These are phyloP conservation scores for Poicephalus meyeri DNA, from an alignment of 2,113 vertebrate genomes.

Conservation along the genomic window DNA sequence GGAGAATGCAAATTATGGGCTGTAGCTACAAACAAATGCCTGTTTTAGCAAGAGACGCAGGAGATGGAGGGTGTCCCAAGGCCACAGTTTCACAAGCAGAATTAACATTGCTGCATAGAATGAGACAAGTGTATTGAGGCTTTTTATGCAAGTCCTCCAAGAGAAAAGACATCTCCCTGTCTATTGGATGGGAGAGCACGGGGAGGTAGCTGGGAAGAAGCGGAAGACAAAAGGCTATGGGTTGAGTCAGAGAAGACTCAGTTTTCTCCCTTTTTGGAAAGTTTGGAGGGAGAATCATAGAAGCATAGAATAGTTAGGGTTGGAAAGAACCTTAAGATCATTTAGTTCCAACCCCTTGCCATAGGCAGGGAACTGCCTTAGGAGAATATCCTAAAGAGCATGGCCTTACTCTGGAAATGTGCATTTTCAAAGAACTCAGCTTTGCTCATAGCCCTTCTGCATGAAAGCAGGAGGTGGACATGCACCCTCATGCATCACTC, in stretches of 20 bases:
- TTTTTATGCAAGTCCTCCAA: not conserved
- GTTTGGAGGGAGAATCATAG: not conserved
- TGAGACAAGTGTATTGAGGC: slow-evolving; percentile 6
- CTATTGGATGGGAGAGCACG: not conserved
- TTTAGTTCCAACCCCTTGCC: not conserved
- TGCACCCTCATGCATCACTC: not conserved
- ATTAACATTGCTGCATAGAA: slow-evolving; percentile 22
- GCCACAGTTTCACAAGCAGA: slow-evolving; percentile 43
- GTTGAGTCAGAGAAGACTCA: not conserved
- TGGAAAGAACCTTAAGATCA: not conserved
- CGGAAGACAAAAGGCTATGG: not conserved
- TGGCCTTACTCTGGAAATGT: not conserved
- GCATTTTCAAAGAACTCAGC: not conserved
- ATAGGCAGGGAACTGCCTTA: not conserved
- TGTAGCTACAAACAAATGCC: slow-evolving; percentile 47
- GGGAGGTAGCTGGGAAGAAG: not conserved
- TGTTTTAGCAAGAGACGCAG: not conserved
- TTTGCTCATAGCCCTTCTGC: not conserved
- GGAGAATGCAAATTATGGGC: slow-evolving; percentile 13
- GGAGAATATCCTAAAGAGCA: not conserved
- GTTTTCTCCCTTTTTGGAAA: not conserved
- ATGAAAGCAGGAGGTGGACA: not conserved
- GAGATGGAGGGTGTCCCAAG: slow-evolving; percentile 10
- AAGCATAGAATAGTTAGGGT: not conserved
- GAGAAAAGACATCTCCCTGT: not conserved